A percentile compares a stretch with the other conserved stretches of the same genome.
These are phyloP conservation scores for Tricholauxania praeusta DNA, from an alignment of 2,888 invertebrate genomes.

Conservation along the genomic window DNA sequence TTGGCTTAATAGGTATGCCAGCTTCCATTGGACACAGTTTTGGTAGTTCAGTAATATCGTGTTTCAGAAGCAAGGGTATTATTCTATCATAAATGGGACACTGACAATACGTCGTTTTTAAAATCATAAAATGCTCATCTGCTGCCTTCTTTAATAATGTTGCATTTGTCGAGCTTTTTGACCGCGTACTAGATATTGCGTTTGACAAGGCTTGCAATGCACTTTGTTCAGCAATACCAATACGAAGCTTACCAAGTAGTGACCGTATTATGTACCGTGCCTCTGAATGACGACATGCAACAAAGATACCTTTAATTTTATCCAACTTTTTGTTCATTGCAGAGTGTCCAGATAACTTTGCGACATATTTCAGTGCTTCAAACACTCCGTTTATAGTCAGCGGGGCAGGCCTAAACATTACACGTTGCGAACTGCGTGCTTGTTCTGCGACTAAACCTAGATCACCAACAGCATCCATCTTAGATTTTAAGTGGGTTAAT, in stretches of 20 bases:
- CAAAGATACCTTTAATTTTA: slow-evolving; percentile 91
- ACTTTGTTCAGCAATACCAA: slow-evolving; percentile 97
- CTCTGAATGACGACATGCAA: slow-evolving; percentile 89
- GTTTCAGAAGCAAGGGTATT: slow-evolving; percentile 80
- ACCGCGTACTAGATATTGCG: slow-evolving; percentile 81
- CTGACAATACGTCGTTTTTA: slow-evolving; percentile 96
- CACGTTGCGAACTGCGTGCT: slow-evolving; percentile 85
- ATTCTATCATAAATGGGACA: slow-evolving; percentile 94
- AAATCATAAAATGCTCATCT: slow-evolving; percentile 79
- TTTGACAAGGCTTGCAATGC: slow-evolving; percentile 90
- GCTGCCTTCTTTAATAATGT: slow-evolving; percentile 81
- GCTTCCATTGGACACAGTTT: slow-evolving; percentile 87
- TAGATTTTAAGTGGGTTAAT: slow-evolving; percentile 82
- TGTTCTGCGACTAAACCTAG: slow-evolving; percentile 91
- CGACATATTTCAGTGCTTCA: slow-evolving; percentile 86
- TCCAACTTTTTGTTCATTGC: slow-evolving; percentile 76
- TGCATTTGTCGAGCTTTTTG: slow-evolving; percentile 71
- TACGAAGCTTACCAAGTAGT: slow-evolving; percentile 92
- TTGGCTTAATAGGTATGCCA: slow-evolving; percentile 95
- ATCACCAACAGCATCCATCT: slow-evolving; percentile 78
- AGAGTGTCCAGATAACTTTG: slow-evolving; percentile 83
- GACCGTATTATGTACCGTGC: slow-evolving; percentile 92
- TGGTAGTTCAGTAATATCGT: slow-evolving; percentile 82
- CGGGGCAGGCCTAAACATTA: slow-evolving; percentile 87
- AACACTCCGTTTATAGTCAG: slow-evolving; percentile 83